phyloP scores from a whole-genome alignment of 2,888 invertebrate genomes.

The Thereva unica region DNA sequence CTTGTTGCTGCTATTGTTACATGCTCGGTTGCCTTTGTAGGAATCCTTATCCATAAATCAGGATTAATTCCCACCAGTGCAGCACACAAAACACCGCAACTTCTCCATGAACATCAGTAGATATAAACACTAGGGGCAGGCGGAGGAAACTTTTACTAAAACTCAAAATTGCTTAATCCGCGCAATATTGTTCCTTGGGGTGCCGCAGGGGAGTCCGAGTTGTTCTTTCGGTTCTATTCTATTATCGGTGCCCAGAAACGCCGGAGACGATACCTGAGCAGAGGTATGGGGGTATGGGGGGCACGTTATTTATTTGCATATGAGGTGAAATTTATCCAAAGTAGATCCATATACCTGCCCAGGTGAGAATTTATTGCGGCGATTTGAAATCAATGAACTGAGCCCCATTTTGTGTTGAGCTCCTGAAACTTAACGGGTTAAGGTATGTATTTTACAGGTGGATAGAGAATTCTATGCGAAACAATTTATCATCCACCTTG shows the following conservation, averaged over 20 bases:
- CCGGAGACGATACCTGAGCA: not conserved
- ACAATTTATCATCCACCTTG: too few relatives aligned
- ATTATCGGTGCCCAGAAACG: conserved; percentile 21
- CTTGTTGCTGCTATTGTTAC: conserved; percentile 31
- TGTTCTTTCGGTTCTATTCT: conserved; percentile 23
- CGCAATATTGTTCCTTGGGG: conserved; percentile 38
- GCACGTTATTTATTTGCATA: conserved; percentile 27
- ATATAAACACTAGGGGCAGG: not conserved
- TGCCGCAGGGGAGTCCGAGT: conserved; percentile 7
- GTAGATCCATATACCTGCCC: not conserved
- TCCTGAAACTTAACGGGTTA: not conserved
- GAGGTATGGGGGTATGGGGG: too few relatives aligned
- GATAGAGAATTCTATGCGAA: too few relatives aligned
- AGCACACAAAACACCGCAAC: conserved; percentile 22
- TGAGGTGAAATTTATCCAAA: conserved; percentile 19
- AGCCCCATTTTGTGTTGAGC: not conserved
- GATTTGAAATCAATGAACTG: conserved; percentile 31
- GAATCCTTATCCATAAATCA: conserved; percentile 38
- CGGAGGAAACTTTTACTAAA: conserved; percentile 31
- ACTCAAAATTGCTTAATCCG: conserved; percentile 39
- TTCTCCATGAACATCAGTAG: too few relatives aligned
- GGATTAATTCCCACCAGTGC: conserved; percentile 39
- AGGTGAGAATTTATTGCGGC: conserved; percentile 15
- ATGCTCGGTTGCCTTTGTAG: conserved; percentile 28
- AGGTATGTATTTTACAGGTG: not conserved